Base-by-base conservation (phyloP, 2,888 invertebrate genomes). In the Athalia rosae region DNA sequence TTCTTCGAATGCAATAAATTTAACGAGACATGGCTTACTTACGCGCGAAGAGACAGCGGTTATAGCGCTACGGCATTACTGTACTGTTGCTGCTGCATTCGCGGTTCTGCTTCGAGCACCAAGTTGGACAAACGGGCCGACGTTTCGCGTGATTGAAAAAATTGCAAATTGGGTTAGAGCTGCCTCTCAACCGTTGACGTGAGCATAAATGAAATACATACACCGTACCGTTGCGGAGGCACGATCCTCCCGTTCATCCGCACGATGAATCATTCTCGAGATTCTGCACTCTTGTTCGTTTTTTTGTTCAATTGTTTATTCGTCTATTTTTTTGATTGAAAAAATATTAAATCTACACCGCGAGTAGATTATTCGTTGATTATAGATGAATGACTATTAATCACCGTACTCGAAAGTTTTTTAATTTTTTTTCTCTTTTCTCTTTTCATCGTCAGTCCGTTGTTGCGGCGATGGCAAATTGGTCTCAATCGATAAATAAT, bases 1-100 rank as follows among this genome's bases (percentile, higher is more conserved):
- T 71, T 71, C 71, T 71, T 71, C 45, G 43, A 71, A 43, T 71
- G 71, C 56, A 71, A 71, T 71, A 71, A 71, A 71, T 71, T 71
- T 58, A 71, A 71, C 71, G 58, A 71, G 71, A 71, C 56, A 71
- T 58, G 71, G 71, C 58, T 71, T 58, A 71, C 71, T 71, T 58
- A 58, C 71, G 71, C 58, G 71, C 71, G 71, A 71, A 71, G 58
- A 71, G 71, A 71, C 71, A 71, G 71, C 58, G 43, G 71, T 71
- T 71, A 58, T 71, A 71, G 71, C 58, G 71, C 71, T 58, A 45
- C 13, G 43, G 58, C 58, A 71, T 58, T 71, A 28, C 28, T 28
- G 28, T 28, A 28, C 28, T 28, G 71, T 71, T 58, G 71, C 50
- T 71, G 45, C 47, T 71, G 58, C 50, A 50, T 45, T 47, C 45